Percentiles rank a stretch among this genome's conserved stretches.
Evolutionary conservation across 2,888 invertebrate species (phyloP).

Genomic region (Phlogophora meticulosa): DNA sequence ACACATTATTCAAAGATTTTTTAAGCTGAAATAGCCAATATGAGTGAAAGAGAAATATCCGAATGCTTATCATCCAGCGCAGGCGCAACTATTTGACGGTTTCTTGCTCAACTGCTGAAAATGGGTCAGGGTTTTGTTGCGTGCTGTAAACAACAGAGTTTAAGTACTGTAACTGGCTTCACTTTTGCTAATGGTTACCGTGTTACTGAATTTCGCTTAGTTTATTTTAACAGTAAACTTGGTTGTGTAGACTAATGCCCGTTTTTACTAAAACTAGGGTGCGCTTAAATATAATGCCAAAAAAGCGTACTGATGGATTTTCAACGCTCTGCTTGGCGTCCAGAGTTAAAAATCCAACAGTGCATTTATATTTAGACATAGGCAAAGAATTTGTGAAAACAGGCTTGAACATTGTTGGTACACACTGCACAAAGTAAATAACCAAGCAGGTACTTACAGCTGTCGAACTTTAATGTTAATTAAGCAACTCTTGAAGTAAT

Average conservation of each 20-base stretch:
- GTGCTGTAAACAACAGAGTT: slow-evolving; percentile 34
- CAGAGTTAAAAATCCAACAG: too few relatives aligned
- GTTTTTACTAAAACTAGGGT: too few relatives aligned
- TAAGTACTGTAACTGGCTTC: slow-evolving; percentile 12
- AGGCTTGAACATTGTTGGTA: too few relatives aligned
- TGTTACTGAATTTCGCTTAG: slow-evolving; percentile 5
- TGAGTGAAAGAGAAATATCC: slow-evolving; percentile 18
- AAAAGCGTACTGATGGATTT: too few relatives aligned
- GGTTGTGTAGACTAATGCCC: neutral
- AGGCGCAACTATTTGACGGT: slow-evolving; percentile 30
- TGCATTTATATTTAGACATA: too few relatives aligned
- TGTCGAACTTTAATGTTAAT: slow-evolving; percentile 25
- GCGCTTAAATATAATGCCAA: too few relatives aligned
- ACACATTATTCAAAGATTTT: slow-evolving; percentile 26
- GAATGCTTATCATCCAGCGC: slow-evolving; percentile 17
- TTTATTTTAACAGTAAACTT: neutral
- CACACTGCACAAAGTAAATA: neutral
- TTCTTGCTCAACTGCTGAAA: slow-evolving; percentile 43
- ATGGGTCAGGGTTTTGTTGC: slow-evolving; percentile 52
- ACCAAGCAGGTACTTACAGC: neutral
- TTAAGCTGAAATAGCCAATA: slow-evolving; percentile 25
- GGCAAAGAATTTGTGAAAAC: too few relatives aligned
- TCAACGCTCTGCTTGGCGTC: too few relatives aligned
- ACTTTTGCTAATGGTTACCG: slow-evolving; percentile 6
- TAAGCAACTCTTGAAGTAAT: slow-evolving; percentile 41